These are phyloP conservation scores for Phrynocephalus versicolor DNA, from an alignment of 2,113 vertebrate species.

Conservation along the genomic window DNA sequence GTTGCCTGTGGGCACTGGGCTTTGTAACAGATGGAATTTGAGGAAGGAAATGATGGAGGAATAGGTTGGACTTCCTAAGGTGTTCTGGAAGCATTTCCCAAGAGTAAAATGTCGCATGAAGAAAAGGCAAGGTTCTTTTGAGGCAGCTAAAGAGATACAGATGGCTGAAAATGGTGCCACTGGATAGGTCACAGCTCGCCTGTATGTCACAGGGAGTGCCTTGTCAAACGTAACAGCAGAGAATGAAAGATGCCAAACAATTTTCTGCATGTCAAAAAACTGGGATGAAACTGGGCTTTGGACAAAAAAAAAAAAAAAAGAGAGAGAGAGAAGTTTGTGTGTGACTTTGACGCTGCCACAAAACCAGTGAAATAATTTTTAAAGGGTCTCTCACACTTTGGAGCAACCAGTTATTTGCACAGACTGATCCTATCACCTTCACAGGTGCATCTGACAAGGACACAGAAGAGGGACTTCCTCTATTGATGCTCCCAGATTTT, in stretches of 20 bases:
- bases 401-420: neutral
- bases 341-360: neutral
- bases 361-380: neutral
- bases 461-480: no score
- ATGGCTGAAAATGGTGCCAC: neutral
- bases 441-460: no score
- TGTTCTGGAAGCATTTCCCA: neutral
- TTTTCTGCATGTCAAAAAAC: no score
- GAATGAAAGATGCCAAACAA: neutral
- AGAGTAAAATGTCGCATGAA: neutral
- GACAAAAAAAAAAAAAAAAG: no score
- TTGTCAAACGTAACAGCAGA: neutral
- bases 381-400: neutral
- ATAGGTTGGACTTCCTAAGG: neutral
- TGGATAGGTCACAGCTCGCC: neutral
- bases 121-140: neutral
- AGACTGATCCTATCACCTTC: no score
- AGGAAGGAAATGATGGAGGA: neutral
- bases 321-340: neutral
- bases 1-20: no score
- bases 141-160: neutral
- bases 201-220: neutral
- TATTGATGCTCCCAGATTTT: no score
- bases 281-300: no score
- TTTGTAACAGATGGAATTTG: neutral